Conservation (phyloP, 2,888 invertebrate species). For the Melikaiella ostensackeni region DNA sequence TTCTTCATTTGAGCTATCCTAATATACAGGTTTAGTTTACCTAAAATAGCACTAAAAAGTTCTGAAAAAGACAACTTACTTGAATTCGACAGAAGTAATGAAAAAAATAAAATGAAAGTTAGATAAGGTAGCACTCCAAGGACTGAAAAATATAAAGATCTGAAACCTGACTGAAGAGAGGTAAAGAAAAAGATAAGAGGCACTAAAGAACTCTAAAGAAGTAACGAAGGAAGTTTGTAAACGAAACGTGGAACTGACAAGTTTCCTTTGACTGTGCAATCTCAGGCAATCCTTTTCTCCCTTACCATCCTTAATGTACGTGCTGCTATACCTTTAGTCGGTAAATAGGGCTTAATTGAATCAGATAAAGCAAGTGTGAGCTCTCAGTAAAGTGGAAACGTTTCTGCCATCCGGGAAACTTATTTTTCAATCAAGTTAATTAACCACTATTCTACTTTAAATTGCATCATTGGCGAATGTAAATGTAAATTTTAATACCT, state of each 20-base stretch:
- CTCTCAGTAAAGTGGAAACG: slow-evolving; percentile 15
- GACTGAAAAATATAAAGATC: slow-evolving; percentile 33
- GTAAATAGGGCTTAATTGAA: slow-evolving; percentile 50
- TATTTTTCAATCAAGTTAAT: not conserved
- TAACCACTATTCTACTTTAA: not conserved
- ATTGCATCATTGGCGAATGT: not conserved
- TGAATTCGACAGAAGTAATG: too few species aligned
- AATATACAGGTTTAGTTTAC: too few species aligned
- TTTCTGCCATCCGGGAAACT: not conserved
- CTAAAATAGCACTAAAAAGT: too few species aligned
- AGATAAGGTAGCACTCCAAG: not conserved
- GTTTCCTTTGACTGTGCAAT: slow-evolving; percentile 55
- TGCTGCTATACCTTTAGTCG: slow-evolving; percentile 40
- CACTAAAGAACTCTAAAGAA: slow-evolving; percentile 39
- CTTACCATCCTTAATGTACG: slow-evolving; percentile 44
- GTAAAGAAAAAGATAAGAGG: slow-evolving; percentile 22
- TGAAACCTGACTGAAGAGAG: slow-evolving; percentile 30
- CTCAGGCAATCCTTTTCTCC: slow-evolving; percentile 47
- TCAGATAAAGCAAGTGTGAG: slow-evolving; percentile 44
- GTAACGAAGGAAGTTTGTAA: slow-evolving; percentile 50
- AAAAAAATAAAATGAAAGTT: too few species aligned
- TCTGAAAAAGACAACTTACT: too few species aligned
- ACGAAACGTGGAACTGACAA: slow-evolving; percentile 54
- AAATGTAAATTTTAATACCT: too few species aligned
- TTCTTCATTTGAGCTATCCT: too few species aligned